Evolutionary conservation across 1,140 invertebrate species (phyloP).

Genomic region (Procambarus virginalis): DNA sequence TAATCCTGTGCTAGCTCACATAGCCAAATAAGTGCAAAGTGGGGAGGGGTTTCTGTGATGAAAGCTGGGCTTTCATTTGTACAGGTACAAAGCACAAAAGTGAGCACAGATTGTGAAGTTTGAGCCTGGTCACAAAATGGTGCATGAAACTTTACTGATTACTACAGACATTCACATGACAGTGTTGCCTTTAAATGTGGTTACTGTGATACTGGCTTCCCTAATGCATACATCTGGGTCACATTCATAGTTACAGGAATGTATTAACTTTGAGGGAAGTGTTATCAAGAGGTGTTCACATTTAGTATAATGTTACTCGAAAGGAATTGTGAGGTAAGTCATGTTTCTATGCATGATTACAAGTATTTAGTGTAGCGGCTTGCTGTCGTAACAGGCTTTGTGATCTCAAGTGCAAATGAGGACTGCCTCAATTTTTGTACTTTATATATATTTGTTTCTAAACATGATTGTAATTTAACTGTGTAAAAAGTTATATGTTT

Average conservation of each 20-base stretch:
- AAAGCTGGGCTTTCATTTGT: slow-evolving; percentile 8
- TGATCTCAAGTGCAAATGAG: slow-evolving; percentile 62
- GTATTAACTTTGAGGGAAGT: background rate
- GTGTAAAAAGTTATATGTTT: slow-evolving; percentile 41
- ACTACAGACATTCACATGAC: background rate
- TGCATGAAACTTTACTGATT: slow-evolving; percentile 16
- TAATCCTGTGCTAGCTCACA: slow-evolving; percentile 29
- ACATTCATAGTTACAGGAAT: background rate
- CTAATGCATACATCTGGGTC: slow-evolving; percentile 10
- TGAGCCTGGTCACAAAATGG: slow-evolving; percentile 53
- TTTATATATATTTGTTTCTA: slow-evolving; percentile 40
- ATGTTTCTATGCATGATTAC: background rate
- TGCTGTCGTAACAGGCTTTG: slow-evolving; percentile 57
- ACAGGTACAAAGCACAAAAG: slow-evolving; percentile 51
- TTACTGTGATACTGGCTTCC: slow-evolving; percentile 49
- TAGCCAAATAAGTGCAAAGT: slow-evolving; percentile 32
- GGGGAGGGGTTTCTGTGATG: slow-evolving; percentile 36
- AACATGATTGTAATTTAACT: slow-evolving; percentile 39
- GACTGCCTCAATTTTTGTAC: slow-evolving; percentile 34
- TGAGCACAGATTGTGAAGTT: slow-evolving; percentile 45
- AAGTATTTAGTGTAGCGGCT: slow-evolving; percentile 22
- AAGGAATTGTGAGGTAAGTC: background rate
- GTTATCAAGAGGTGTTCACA: background rate
- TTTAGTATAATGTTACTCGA: background rate
- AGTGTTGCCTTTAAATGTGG: background rate